A percentile compares a stretch with the other conserved stretches of the same genome.
These are phyloP conservation scores for Chionoecetes opilio DNA, from an alignment of 1,140 invertebrate species.

Conservation along the genomic window DNA sequence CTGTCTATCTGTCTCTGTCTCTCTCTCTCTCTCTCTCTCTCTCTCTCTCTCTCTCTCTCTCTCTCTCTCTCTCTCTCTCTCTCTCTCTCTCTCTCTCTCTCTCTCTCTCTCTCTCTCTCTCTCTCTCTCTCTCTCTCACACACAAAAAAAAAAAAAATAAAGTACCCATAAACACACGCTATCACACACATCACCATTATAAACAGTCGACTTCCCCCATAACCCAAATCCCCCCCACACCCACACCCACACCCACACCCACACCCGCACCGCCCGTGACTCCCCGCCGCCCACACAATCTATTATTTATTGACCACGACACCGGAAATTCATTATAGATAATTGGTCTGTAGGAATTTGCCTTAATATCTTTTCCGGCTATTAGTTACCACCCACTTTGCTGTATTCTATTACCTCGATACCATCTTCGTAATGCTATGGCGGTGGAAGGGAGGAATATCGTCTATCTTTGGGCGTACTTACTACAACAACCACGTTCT, in stretches of 20 bases:
- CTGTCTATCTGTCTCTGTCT: no score
- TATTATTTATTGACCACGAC: slow-evolving; percentile 29
- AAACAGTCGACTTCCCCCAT: background rate
- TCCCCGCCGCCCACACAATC: background rate
- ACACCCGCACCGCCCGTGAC: background rate
- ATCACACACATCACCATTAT: background rate
- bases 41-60: no score
- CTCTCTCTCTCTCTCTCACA: background rate
- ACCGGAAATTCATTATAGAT: slow-evolving; percentile 50
- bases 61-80: no score
- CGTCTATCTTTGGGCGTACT: background rate
- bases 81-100: no score
- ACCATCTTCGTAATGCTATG: slow-evolving; percentile 4
- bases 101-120: background rate
- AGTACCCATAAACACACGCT: background rate
- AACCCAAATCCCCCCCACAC: background rate
- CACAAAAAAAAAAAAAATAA: no score
- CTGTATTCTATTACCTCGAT: slow-evolving; percentile 51
- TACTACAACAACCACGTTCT: no score
- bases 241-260: no score
- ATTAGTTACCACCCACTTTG: slow-evolving; percentile 28
- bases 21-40: no score
- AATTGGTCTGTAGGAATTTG: slow-evolving; percentile 60
- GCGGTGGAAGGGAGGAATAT: no score
- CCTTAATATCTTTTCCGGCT: slow-evolving; percentile 61